Evolutionary conservation across 64 coral and sea anemone genomes (phyloP).

Genomic region (Catalaphyllia jardinei): DNA sequence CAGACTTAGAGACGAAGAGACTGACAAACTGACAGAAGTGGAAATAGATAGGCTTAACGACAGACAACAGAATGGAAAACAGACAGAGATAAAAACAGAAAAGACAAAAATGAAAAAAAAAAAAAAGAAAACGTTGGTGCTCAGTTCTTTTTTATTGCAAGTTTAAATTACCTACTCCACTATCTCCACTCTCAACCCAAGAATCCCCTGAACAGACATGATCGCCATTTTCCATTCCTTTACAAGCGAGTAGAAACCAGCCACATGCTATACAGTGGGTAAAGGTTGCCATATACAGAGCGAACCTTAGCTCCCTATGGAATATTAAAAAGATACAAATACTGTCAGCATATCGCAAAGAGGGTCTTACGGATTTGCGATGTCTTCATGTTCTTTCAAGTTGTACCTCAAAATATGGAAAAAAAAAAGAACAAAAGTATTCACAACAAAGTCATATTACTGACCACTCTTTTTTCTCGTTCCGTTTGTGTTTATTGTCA

Average conservation of each 20-base stretch:
- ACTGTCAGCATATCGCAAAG: neutral
- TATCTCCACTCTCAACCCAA: slow-evolving; percentile 45
- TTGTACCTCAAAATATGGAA: neutral
- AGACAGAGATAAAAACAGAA: neutral
- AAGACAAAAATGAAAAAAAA: neutral
- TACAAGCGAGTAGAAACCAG: slow-evolving; percentile 75
- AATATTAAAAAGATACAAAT: neutral
- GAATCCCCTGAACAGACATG: slow-evolving; percentile 42
- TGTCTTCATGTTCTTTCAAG: neutral
- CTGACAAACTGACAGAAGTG: neutral
- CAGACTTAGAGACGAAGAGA: neutral
- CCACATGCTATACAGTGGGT: slow-evolving; percentile 81
- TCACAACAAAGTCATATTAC: too few relatives aligned
- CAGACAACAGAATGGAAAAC: neutral
- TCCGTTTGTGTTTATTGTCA: too few relatives aligned
- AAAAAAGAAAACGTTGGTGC: neutral
- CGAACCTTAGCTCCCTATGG: slow-evolving; percentile 71
- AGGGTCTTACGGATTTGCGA: neutral
- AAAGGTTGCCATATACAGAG: slow-evolving; percentile 73
- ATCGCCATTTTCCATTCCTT: slow-evolving; percentile 54
- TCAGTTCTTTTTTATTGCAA: too few relatives aligned
- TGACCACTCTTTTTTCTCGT: too few relatives aligned
- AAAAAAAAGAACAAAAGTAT: too few relatives aligned
- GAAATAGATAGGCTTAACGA: neutral
- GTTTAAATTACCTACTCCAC: slow-evolving; percentile 26